A percentile compares a stretch with the other conserved stretches of the same genome.
These are phyloP conservation scores for Oreochromis tanganicae DNA, from an alignment of 2,113 vertebrate species.

Conservation along the genomic window DNA sequence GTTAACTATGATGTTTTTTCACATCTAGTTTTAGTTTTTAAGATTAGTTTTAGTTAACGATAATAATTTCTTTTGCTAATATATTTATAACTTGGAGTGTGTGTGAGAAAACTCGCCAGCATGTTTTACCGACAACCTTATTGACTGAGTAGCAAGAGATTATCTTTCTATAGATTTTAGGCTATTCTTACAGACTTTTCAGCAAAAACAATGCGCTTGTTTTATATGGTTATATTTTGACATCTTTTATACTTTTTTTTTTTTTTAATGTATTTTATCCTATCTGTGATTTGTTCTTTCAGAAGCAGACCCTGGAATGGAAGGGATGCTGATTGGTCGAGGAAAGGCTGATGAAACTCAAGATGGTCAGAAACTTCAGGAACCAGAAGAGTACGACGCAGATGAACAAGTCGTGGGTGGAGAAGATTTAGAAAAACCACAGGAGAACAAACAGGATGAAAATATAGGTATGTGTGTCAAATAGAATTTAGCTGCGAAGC, in stretches of 20 bases:
- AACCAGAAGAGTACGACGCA: conserved; percentile 43
- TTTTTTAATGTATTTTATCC: background rate
- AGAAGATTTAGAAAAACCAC: conserved; percentile 21
- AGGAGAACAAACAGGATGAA: conserved; percentile 1
- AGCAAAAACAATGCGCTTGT: background rate
- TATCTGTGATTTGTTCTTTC: background rate
- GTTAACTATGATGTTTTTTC: background rate
- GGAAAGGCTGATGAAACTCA: conserved; percentile 4
- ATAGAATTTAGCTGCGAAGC: background rate
- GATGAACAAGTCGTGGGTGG: conserved; percentile 33
- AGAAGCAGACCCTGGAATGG: conserved; percentile 34
- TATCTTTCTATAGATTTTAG: background rate
- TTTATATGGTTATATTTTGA: background rate
- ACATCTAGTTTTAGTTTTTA: background rate
- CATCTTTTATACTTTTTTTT: background rate
- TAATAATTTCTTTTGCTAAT: background rate
- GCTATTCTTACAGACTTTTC: background rate
- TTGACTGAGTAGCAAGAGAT: background rate
- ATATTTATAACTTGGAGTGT: too few species aligned
- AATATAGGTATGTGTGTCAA: conserved; percentile 27
- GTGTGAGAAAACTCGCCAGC: background rate
- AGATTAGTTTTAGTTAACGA: background rate
- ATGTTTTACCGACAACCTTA: background rate
- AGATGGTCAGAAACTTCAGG: background rate
- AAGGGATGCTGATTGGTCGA: conserved; percentile 30